Evolutionary conservation across 2,797 vertebrate species (phyloP), one percentile per base, ranked within the genome.

Genomic region (Diplodus puntazzo): DNA sequence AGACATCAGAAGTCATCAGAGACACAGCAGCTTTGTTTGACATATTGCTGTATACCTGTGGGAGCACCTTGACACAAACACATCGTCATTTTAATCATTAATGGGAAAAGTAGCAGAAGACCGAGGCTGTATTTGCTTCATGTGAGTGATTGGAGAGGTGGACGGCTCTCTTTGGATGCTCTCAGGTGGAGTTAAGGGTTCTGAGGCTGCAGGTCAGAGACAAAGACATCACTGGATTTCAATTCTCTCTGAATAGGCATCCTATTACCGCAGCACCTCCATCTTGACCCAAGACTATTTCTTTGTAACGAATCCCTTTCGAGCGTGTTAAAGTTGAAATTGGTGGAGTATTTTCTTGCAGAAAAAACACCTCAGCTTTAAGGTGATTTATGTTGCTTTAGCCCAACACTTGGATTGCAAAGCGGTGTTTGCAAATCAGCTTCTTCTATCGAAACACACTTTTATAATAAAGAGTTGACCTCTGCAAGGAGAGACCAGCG

Each of bases 211-310:
- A 60, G 87, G 78, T 72, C 71, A 46, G 54, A 80, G 52, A 89
- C 82, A 78, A 85, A 86, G 73, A 75, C 83, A 50, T 77, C 60
- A 58, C 63, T 54, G 46, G 72, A 80, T 85, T 84, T 79, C 74
- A 77, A 63, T 85, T 82, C 62, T 67, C 55, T 79, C 62, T 86
- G 80, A 92, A 89, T 69, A 50, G 84, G 62, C 68, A 34, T 88
- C 78, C 88, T 87, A 90, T 92, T 86, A 89, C 83, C 34, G 14
- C 43, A 72, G 85, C 90, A 90, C 86, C 66, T 73, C 70, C 27
- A 63, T 79, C 69, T 46, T 72, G 87, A 90, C 86, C 90, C 60
- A 52, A 68, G 83, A 86, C 79, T 43, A 77, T 86, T 85, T 67
- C 73, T 87, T 86, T 84, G 79, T 83, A 69, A 69, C 79, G 64